Evolutionary conservation across 2,888 invertebrate species (phyloP).

Genomic region (Drosophila putrida): DNA sequence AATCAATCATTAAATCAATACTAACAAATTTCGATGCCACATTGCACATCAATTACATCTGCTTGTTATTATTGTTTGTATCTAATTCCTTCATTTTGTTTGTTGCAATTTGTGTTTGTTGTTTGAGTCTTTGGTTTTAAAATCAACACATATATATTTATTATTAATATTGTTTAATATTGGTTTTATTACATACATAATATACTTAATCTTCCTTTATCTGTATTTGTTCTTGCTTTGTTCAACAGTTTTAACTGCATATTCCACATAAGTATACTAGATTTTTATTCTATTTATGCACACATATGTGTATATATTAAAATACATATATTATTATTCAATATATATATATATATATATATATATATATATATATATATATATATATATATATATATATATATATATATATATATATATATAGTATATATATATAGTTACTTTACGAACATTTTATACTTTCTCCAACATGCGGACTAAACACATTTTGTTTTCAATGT

Average conservation of each 20-base stretch:
- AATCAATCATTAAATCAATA: slow-evolving; percentile 49
- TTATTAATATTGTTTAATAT: slow-evolving; percentile 49
- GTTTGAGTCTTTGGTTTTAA: slow-evolving; percentile 79
- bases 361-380: slow-evolving; percentile 27
- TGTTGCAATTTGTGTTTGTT: slow-evolving; percentile 47
- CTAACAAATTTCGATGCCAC: slow-evolving; percentile 55
- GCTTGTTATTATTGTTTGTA: slow-evolving; percentile 43
- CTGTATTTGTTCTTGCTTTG: slow-evolving; percentile 37
- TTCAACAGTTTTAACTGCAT: slow-evolving; percentile 44
- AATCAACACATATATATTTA: slow-evolving; percentile 65
- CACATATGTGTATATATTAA: slow-evolving; percentile 21
- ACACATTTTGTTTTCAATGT: slow-evolving; percentile 46
- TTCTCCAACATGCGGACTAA: slow-evolving; percentile 53
- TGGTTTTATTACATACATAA: slow-evolving; percentile 48
- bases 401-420: slow-evolving; percentile 21
- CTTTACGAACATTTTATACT: slow-evolving; percentile 39
- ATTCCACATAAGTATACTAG: slow-evolving; percentile 42
- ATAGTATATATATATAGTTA: slow-evolving; percentile 26
- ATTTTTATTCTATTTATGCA: slow-evolving; percentile 39
- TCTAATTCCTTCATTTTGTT: slow-evolving; percentile 26
- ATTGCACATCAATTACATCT: slow-evolving; percentile 22
- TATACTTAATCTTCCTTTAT: slow-evolving; percentile 35
- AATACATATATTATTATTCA: slow-evolving; percentile 11
- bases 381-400: slow-evolving; percentile 25
- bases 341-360: slow-evolving; percentile 25